Percentiles rank a stretch among this genome's conserved stretches.
phyloP scores from a whole-genome alignment of 2,888 invertebrate genomes.

The Drosophila melanosoma region DNA sequence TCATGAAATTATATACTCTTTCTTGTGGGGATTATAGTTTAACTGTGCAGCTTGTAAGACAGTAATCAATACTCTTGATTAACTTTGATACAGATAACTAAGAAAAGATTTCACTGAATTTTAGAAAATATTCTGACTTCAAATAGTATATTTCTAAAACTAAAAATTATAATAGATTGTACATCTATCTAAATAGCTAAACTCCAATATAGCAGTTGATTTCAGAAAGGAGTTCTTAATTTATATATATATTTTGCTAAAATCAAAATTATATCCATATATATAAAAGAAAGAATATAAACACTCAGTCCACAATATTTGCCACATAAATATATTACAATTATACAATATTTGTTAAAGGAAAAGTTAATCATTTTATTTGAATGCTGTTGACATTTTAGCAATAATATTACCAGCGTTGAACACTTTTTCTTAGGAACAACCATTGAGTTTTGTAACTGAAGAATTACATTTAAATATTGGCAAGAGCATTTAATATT shows the following conservation, averaged over 20 bases:
- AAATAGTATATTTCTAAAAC: neutral
- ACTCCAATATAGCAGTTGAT: neutral
- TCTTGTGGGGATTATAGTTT: neutral
- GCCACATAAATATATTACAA: no score
- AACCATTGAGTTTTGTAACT: neutral
- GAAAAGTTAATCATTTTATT: neutral
- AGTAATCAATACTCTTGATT: neutral
- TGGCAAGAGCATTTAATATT: neutral
- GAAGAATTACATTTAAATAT: neutral
- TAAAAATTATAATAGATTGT: neutral
- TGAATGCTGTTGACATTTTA: neutral
- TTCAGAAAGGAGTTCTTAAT: neutral
- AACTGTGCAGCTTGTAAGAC: neutral
- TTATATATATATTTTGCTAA: no score
- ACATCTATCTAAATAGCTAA: neutral
- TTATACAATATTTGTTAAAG: no score
- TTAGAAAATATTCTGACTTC: neutral
- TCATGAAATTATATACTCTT: neutral
- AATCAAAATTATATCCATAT: no score
- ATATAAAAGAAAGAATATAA: no score
- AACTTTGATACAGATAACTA: neutral
- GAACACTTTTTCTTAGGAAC: neutral
- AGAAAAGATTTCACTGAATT: neutral
- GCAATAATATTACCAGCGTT: neutral
- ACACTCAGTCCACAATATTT: no score